Base-by-base conservation (phyloP, 2,888 invertebrate genomes). In the Tolmerus cingulatus region DNA sequence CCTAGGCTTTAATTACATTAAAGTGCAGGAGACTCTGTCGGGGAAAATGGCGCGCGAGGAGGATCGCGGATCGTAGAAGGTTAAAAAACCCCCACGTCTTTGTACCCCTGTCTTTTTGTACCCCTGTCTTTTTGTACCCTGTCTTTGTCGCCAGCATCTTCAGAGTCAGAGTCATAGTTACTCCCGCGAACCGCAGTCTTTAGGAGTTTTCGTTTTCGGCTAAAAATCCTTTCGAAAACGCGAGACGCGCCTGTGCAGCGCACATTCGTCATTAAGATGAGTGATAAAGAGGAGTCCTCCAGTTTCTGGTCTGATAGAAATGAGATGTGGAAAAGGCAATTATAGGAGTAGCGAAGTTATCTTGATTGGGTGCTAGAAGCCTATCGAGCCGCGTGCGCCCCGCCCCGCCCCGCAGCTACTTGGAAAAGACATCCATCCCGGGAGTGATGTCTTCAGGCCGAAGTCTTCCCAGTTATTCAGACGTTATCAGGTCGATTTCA, bases 401-500 rank as follows among this genome's bases (percentile, higher is more conserved):
- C 66, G 19, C 3, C 19, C 57, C 66, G 19, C 27, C 40, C 74
- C 23, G 23, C 14, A 27, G 16, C 19, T 34, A 19, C 34, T 76
- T 19, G 9, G 12, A 16, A 23, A 14, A 84, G 66, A 74, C 66
- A 84, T 14, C 74, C 30, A 40, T 84, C 16, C 84, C 57, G 30
- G 66, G 43, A 87, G 34, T 87, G 86, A 87, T 78, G 77, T 66
- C 86, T 57, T 79, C 19, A 30, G 86, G 46, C 74, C 82, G 51
- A 87, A 74, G 40, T 74, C 55, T 74, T 86, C 30, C 76, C 46
- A 87, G 82, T 87, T 87, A 87, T 82, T 87, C 74, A 78, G 78
- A 87, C 74, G 66, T 82, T 87, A 87, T 87, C 87, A 87, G 76
- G 74, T 87, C 87, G 82, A 87, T 81, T 82, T 82, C 87, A 87